phyloP scores from a whole-genome alignment of 2,113 vertebrate species.

The Nannobrachium achirus region DNA sequence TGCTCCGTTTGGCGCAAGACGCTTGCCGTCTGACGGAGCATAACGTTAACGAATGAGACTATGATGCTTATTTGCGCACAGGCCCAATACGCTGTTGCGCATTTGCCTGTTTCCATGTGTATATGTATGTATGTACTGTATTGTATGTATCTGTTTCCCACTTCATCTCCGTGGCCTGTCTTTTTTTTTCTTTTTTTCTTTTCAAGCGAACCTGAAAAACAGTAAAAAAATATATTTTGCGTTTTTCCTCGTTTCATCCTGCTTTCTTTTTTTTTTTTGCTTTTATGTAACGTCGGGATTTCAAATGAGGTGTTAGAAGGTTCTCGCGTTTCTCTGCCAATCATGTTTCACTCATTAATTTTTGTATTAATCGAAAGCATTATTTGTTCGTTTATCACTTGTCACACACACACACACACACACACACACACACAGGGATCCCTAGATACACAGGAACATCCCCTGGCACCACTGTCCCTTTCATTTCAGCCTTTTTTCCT shows the following conservation, averaged over 20 bases:
- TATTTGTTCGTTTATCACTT: constrained; percentile 20
- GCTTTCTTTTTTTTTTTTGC: constrained; percentile 38
- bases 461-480: constrained; percentile 49
- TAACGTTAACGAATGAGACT: constrained; percentile 28
- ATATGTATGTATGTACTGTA: constrained; percentile 31
- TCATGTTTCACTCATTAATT: constrained; percentile 27
- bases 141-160: constrained; percentile 33
- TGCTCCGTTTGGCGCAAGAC: no score
- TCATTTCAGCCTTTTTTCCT: constrained; percentile 45
- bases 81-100: constrained; percentile 40
- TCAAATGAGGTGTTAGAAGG: constrained; percentile 61
- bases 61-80: constrained; percentile 55
- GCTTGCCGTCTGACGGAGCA: no score
- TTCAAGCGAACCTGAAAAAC: constrained; percentile 31
- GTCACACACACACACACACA: constrained; percentile 39
- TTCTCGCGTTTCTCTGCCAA: constrained; percentile 66
- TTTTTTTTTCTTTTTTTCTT: constrained; percentile 58
- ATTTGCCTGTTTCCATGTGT: constrained; percentile 55
- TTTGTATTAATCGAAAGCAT: constrained; percentile 47
- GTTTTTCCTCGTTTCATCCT: no score
- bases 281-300: constrained; percentile 55
- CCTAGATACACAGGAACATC: constrained; percentile 45
- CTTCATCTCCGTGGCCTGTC: constrained; percentile 37
- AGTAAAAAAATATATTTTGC: no score
- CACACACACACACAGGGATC: constrained; percentile 46